Evolutionary conservation across 1,140 invertebrate genomes (phyloP).

Genomic region (Zaprionus ornatus): DNA sequence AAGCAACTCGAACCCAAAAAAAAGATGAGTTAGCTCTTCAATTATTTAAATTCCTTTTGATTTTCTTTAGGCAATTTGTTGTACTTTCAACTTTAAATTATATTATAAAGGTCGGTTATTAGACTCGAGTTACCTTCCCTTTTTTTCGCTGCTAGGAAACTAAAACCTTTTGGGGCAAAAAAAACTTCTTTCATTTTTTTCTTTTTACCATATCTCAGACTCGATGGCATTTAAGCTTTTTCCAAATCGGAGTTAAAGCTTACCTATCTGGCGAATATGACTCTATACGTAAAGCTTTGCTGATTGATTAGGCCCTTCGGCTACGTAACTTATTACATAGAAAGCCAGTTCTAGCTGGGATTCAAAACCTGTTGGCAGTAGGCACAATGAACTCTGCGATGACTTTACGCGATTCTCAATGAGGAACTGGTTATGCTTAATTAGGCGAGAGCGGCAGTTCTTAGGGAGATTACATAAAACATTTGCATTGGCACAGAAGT

Average conservation of each 20-base stretch:
- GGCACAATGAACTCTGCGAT: slow-evolving; percentile 50
- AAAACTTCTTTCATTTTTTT: background rate
- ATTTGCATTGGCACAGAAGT: background rate
- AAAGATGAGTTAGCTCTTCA: background rate
- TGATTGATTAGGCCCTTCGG: background rate
- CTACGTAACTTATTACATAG: background rate
- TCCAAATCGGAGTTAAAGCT: background rate
- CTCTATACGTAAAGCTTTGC: background rate
- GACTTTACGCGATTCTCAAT: slow-evolving; percentile 37
- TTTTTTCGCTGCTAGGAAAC: background rate
- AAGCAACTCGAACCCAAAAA: background rate
- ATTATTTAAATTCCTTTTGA: background rate
- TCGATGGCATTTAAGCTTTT: background rate
- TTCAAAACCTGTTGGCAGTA: slow-evolving; percentile 36
- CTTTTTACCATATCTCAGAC: too few relatives aligned
- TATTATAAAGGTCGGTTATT: background rate
- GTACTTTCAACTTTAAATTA: background rate
- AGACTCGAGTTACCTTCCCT: background rate
- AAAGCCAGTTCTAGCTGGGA: background rate
- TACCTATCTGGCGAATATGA: background rate
- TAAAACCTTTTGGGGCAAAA: background rate
- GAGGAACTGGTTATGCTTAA: slow-evolving; percentile 52
- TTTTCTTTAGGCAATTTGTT: background rate
- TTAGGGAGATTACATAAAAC: slow-evolving; percentile 25
- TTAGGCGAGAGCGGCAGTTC: background rate